phyloP scores from a whole-genome alignment of 2,888 invertebrate genomes.

The Pollenia labialis region DNA sequence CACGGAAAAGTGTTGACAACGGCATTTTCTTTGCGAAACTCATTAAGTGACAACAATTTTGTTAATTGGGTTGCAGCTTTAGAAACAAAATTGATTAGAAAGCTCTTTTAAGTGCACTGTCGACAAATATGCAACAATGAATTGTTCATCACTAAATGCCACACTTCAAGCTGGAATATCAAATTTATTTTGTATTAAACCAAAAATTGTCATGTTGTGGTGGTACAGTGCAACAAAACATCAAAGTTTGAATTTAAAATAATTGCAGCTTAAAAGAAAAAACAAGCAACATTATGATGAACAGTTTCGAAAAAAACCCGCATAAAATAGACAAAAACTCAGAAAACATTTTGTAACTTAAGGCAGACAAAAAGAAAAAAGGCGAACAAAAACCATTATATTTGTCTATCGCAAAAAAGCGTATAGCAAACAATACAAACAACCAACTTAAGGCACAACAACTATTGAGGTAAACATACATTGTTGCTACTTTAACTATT shows the following conservation, averaged over 20 bases:
- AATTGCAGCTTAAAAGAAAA: neutral
- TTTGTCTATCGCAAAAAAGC: constrained; percentile 22
- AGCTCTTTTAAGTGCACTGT: constrained; percentile 11
- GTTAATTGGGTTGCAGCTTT: constrained; percentile 30
- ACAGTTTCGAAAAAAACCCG: constrained; percentile 13
- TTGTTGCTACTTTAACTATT: constrained; percentile 19
- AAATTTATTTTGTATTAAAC: constrained; percentile 24
- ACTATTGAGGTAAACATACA: constrained; percentile 30
- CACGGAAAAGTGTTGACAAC: no score
- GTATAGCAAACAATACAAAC: neutral
- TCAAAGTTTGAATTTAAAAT: constrained; percentile 3
- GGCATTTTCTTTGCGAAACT: no score
- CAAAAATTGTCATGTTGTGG: constrained; percentile 22
- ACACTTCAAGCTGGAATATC: constrained; percentile 14
- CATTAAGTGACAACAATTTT: neutral
- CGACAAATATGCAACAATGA: neutral
- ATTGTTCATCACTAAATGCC: constrained; percentile 2
- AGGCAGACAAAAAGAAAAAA: neutral
- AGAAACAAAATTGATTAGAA: constrained; percentile 14
- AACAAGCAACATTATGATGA: neutral
- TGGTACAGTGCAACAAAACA: neutral
- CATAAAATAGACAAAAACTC: constrained; percentile 33
- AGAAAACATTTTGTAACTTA: constrained; percentile 34
- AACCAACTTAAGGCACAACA: constrained; percentile 20
- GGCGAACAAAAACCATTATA: neutral